Evolutionary conservation across 2,113 vertebrate genomes (phyloP), one percentile per base, ranked within the genome.

Genomic region (Hirundichthys speculiger): DNA sequence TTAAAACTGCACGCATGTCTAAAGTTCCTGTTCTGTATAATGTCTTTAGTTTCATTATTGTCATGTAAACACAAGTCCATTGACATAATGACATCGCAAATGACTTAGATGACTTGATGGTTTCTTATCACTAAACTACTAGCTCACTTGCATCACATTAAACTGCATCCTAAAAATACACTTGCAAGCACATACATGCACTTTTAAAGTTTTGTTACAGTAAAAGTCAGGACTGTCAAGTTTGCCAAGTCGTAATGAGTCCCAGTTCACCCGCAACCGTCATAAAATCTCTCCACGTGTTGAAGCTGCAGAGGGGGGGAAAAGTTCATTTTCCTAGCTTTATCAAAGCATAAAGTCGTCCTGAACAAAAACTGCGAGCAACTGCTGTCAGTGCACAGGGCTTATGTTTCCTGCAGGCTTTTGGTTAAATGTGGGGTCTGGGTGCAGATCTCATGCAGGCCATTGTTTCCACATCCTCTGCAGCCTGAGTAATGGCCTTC

Each of bases 391-490:
- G 71, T 75, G 86, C 74, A 65, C 40, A 55, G 69, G 84, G 86
- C 63, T 89, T 85, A 84, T 74, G 86, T 88, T 89, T 90, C 88
- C 90, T 89, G 87, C 75, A 16, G 67, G 82, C 80, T 73, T 70
- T 83, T 73, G 80, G 73, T 56, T 84, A 86, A 89, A 86, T 79
- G 88, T 80, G 79, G 76, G 80, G 68, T 83, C 69, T 84, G 86
- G 88, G 82, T 84, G 84, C 88, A 89, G 83, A 88, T 87, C 86
- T 87, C 87, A 86, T 89, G 84, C 80, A 86, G 81, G 42, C 88
- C 76, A 90, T 90, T 90, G 88, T 91, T 79, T 87, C 83, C 83
- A 91, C 84, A 90, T 90, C 88, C 90, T 91, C 87, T 90, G 85
- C 80, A 85, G 88, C 66, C 90, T 85, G 80, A 88, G 86, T 89